A percentile compares a stretch with the other conserved stretches of the same genome.
Evolutionary conservation across 2,888 invertebrate genomes (phyloP).

Genomic region (Linnaemya vulpina): DNA sequence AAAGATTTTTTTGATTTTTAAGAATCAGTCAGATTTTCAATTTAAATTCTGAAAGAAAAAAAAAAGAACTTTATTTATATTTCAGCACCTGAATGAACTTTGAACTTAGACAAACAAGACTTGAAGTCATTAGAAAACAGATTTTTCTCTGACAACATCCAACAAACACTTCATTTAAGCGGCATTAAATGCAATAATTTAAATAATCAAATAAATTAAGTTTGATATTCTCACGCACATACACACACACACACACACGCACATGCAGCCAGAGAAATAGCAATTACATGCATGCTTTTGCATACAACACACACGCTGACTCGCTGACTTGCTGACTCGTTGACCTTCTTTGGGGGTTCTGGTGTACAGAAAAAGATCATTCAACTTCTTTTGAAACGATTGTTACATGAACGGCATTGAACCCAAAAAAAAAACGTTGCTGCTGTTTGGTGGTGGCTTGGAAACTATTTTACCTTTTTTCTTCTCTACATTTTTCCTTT

Average conservation of each 20-base stretch:
- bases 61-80: not conserved
- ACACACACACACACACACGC: conserved; percentile 2
- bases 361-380: conserved; percentile 49
- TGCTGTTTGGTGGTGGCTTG: conserved; percentile 31
- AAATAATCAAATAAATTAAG: conserved; percentile 25
- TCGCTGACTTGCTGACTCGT: conserved; percentile 34
- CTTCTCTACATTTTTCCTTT: not conserved
- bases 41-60: not conserved
- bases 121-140: not conserved
- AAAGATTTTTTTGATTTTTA: conserved; percentile 5
- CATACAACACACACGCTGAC: not conserved
- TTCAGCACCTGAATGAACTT: conserved; percentile 14
- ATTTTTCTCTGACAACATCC: conserved; percentile 35
- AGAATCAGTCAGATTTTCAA: conserved; percentile 10
- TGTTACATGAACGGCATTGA: conserved; percentile 65
- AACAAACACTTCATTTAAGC: conserved; percentile 22
- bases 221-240: conserved; percentile 10
- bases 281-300: not conserved
- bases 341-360: conserved; percentile 67
- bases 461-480: conserved; percentile 32
- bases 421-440: conserved; percentile 50
- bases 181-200: conserved; percentile 31
- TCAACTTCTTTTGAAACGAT: conserved; percentile 58
- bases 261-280: not conserved
- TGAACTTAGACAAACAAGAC: not conserved